Evolutionary conservation across 2,113 vertebrate species (phyloP), one percentile per base, ranked within the genome.

Genomic region (Cinclus mexicanus): DNA sequence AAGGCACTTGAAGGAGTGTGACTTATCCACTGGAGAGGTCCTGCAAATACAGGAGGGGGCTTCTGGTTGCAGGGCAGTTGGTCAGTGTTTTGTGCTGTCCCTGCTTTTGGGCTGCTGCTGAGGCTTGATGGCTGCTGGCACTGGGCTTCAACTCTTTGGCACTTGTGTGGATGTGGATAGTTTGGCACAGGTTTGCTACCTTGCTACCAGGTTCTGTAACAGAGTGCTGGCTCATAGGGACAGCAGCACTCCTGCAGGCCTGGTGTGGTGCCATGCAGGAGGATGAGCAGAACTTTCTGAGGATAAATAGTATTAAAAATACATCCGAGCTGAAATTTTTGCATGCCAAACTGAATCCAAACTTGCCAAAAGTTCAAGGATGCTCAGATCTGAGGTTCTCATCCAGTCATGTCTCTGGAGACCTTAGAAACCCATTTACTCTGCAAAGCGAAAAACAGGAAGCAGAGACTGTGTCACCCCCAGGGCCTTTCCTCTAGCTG

Each of bases 301-400:
- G 39, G 50, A 59, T 8, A 77, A 74, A 59, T 42, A 20, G 28
- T 10, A 76, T 52, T 50, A 80, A 95, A 95, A 93, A 67, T 50
- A 55, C 33, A 31, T 76, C 90, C 63, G 68, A 70, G 26, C 46
- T 25, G 67, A 42, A 79, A 70, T 57, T 47, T 74, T 60, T 87
- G 37, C 46, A 53, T 79, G 69, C 42, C 74, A 87, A 88, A 71
- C 49, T 59, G 63, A 80, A 80, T 46, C 33, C 57, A 87, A 76
- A 83, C 50, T 95, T 77, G 75, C 37, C 81, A 64, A 42, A 77
- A 86, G 86, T 95, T 96, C 95, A 95, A 83, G 89, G 91, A 87
- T 95, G 77, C 50, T 70, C 76, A 78, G 59, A 49, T 83, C 80
- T 77, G 86, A 90, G 76, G 64, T 60, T 95, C 88, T 85, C 23